Percentiles rank a stretch among this genome's conserved stretches.
Conservation (phyloP, 2,888 invertebrate species). For the Didymodactylos carnosus region DNA sequence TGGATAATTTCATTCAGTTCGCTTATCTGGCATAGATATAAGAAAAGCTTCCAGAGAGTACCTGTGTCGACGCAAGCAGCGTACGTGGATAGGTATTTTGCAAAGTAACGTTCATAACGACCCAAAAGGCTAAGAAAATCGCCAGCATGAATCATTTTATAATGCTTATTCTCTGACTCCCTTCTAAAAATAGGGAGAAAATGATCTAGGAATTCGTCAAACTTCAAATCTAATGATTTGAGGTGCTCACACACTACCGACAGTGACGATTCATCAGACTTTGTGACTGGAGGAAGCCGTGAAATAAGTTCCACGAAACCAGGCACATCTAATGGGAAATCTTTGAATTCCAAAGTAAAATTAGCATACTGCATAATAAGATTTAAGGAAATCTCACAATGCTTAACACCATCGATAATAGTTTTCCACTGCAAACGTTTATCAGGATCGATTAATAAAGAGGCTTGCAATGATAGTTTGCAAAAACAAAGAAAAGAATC, state of each 20-base stretch:
- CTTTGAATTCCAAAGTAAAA: background rate
- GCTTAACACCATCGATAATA: background rate
- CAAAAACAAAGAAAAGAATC: background rate
- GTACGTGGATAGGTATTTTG: background rate
- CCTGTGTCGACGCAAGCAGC: background rate
- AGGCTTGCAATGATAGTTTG: background rate
- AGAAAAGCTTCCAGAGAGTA: background rate
- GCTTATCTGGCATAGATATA: background rate
- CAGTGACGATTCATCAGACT: background rate
- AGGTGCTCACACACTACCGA: background rate
- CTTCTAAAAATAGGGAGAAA: background rate
- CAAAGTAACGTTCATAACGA: background rate
- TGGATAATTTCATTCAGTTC: background rate
- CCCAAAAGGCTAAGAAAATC: background rate
- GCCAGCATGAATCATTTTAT: background rate
- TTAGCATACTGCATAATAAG: background rate
- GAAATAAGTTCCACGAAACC: background rate
- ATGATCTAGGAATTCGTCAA: background rate
- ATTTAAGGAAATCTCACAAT: background rate
- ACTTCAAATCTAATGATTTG: background rate
- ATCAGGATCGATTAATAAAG: background rate
- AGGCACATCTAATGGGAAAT: background rate
- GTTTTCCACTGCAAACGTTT: background rate
- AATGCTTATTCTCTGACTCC: background rate
- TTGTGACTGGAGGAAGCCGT: background rate